Conservation (phyloP, 35 echinoderm and acorn worm species). For the Patiria miniata region DNA sequence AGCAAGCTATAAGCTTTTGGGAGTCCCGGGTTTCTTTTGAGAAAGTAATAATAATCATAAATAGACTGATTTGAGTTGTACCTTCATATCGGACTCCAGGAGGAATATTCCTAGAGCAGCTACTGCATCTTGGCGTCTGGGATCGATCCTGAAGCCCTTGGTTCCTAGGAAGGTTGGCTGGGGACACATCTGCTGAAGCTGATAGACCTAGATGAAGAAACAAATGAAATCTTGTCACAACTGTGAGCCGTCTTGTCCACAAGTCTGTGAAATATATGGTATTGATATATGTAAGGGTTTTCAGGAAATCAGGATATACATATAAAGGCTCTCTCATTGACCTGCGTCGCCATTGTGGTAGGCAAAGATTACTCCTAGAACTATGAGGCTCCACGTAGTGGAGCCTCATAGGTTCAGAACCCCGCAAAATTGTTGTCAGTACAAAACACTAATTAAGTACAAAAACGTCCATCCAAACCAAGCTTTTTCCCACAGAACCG, state of each 20-base stretch:
- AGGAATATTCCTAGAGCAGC: slow-evolving; percentile 85
- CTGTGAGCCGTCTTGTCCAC: not conserved
- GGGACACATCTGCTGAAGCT: slow-evolving; percentile 91
- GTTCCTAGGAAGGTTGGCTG: slow-evolving; percentile 67
- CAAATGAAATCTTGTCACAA: not conserved
- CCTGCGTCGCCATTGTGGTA: no score
- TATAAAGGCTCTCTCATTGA: no score
- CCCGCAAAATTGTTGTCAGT: no score
- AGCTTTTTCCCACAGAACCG: no score
- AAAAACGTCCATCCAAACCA: no score
- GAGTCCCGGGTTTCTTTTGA: no score
- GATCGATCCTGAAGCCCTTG: slow-evolving; percentile 62
- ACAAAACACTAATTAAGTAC: no score
- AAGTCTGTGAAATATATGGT: not conserved
- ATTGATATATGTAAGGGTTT: not conserved
- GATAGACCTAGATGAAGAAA: slow-evolving; percentile 77
- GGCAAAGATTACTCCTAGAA: no score
- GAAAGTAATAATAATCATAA: no score
- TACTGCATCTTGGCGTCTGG: slow-evolving; percentile 83
- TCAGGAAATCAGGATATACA: not conserved
- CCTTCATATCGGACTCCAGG: slow-evolving; percentile 88
- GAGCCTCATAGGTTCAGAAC: no score
- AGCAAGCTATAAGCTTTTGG: no score
- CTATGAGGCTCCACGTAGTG: no score
- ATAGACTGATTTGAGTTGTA: slow-evolving; percentile 17